Conservation (phyloP, 2,113 vertebrate genomes). For the Capreolus pygargus region DNA sequence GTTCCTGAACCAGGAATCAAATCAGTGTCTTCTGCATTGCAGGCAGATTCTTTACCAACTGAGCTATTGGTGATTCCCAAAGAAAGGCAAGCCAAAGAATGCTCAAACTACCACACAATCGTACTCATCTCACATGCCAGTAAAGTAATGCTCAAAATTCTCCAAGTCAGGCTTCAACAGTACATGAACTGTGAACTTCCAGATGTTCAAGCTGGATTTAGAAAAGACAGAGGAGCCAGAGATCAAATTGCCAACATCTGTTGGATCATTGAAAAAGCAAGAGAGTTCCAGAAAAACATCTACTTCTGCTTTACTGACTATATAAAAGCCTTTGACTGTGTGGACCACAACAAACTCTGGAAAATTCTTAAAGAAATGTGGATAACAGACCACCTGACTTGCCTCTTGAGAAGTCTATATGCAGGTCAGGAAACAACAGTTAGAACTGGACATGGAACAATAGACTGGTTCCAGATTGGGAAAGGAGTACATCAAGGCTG, state of each 20-base stretch:
- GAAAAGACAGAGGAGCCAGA: not conserved
- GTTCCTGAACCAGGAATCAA: not conserved
- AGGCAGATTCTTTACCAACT: not conserved
- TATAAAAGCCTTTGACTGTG: not conserved
- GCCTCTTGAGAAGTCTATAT: not conserved
- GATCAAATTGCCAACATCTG: not conserved
- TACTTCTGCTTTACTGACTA: not conserved
- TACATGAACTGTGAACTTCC: not conserved
- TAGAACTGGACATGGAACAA: not conserved
- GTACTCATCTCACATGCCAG: not conserved
- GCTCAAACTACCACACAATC: not conserved
- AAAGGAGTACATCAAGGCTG: not conserved
- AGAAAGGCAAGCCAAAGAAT: not conserved
- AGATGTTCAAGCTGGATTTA: not conserved
- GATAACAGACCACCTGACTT: not conserved
- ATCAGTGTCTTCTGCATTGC: not conserved
- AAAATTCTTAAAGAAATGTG: not conserved
- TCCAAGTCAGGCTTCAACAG: not conserved
- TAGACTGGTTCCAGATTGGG: not conserved
- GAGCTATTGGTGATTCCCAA: not conserved
- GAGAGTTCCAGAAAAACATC: not conserved
- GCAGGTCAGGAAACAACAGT: not conserved
- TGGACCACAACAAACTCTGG: not conserved
- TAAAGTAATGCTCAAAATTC: not conserved
- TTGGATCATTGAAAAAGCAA: not conserved